Base-by-base conservation (phyloP, 2,113 vertebrate genomes). In the Pycnonotus jocosus region DNA sequence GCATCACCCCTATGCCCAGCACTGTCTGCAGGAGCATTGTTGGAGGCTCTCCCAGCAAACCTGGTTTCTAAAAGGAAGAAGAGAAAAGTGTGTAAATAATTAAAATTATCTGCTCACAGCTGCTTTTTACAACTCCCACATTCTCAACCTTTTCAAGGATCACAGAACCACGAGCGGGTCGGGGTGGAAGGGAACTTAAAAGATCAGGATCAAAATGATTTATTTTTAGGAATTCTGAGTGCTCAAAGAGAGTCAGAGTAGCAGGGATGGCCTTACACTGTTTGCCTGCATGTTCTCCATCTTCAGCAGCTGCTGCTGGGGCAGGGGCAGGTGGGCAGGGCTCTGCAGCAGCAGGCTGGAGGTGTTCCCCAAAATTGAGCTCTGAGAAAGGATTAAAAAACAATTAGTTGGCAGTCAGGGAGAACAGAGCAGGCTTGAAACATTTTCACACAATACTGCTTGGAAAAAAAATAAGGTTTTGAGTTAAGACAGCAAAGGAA, bases 31-130 rank as follows among this genome's bases (percentile, higher is more conserved):
- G 98, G 4, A 99, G 98, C 97, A 99, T 95, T 11, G 98, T 93
- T 72, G 99, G 99, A 70, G 99, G 98, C 15, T 99, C 99, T 82
- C 99, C 99, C 60, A 99, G 98, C 85, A 99, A 98, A 96, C 99
- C 98, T 6, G 98, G 98, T 80, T 99, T 98, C 99, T 99, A 33
- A 16, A 93, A 96, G 71, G 87, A 85, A 93, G 74, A 54, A 95
- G 1, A 95, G 42, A 87, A 82, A 93, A 28, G n/a, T 23, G 4
- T 85, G 65, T 81, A 28, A 90, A 53, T 37, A 4, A 79, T 33
- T 66, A 15, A 58, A 83, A 61, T 16, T 2, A 51, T 42, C 38
- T 69, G 27, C 35, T 60, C 81, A n/a, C 0, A 64, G 57, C 18
- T 69, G 6, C 27, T 86, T 30, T 19, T 61, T 11, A 6, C 0